These are phyloP conservation scores for Myotis findleyi DNA, from an alignment of 2,797 vertebrate genomes.

Conservation along the genomic window DNA sequence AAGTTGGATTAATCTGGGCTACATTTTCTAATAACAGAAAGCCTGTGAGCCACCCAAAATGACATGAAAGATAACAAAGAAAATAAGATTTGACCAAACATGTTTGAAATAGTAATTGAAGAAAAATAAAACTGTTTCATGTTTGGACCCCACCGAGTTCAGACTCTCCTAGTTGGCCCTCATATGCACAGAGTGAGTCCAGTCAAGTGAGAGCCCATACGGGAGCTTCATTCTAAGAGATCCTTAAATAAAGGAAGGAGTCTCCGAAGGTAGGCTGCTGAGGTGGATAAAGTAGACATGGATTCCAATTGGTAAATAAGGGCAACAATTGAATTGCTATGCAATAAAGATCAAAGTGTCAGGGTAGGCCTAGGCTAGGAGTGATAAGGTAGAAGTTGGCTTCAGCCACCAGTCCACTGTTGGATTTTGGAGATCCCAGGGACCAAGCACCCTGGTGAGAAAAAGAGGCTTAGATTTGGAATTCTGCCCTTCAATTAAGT, in stretches of 20 bases:
- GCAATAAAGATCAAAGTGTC: background rate
- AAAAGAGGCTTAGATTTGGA: background rate
- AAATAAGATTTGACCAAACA: background rate
- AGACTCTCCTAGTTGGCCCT: background rate
- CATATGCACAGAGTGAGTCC: too few species aligned
- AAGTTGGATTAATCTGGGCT: background rate
- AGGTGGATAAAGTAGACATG: background rate
- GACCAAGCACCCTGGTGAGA: background rate
- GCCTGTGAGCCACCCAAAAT: background rate
- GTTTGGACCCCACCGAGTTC: background rate
- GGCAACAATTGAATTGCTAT: background rate
- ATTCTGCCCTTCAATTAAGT: background rate
- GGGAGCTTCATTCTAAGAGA: background rate
- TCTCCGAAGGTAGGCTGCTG: background rate
- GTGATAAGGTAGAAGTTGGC: background rate
- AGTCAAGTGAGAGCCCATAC: background rate
- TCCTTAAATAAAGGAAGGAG: background rate
- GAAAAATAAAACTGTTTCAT: background rate
- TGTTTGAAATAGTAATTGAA: background rate
- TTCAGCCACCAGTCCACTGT: background rate
- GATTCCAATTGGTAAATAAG: background rate
- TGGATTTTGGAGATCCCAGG: background rate
- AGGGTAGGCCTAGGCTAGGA: background rate
- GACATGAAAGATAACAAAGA: background rate
- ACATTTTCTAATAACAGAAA: conserved; percentile 10